These are phyloP conservation scores for Melozone crissalis DNA, from an alignment of 2,113 vertebrate species.

Conservation along the genomic window DNA sequence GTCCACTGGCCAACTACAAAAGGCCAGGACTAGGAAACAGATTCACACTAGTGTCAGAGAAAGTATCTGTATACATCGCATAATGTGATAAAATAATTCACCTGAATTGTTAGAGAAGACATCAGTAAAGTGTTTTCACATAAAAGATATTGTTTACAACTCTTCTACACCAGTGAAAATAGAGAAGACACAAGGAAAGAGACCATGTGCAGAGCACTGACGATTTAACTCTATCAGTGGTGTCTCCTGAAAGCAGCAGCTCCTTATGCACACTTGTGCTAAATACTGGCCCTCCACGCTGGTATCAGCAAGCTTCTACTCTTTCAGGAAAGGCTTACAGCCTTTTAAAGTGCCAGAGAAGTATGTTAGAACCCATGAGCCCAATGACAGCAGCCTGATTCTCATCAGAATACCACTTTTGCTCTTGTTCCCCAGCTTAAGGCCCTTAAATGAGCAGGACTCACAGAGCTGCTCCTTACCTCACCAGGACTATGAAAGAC, in stretches of 20 bases:
- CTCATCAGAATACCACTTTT: not conserved
- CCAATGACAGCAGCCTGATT: not conserved
- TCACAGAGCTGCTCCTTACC: not conserved
- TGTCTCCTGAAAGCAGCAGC: not conserved
- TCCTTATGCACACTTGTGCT: not conserved
- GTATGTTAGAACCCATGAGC: not conserved
- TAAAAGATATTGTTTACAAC: not conserved
- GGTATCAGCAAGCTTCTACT: not conserved
- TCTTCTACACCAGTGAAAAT: not conserved
- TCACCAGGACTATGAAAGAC: not conserved
- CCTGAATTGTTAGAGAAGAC: not conserved
- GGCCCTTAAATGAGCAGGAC: not conserved
- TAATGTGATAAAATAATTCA: not conserved
- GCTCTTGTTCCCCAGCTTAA: not conserved
- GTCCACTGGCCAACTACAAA: not conserved
- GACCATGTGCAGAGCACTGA: not conserved
- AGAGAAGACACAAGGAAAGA: not conserved
- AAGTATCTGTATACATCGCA: not conserved
- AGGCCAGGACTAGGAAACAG: not conserved
- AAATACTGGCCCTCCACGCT: not conserved
- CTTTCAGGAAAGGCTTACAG: not conserved
- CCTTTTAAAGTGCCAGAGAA: not conserved
- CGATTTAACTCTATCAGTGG: rapidly evolving
- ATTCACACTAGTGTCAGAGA: not conserved
- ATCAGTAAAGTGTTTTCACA: not conserved